Evolutionary conservation across 2,113 vertebrate genomes (phyloP), one percentile per base, ranked within the genome.

Genomic region (Cheirogaleus medius): DNA sequence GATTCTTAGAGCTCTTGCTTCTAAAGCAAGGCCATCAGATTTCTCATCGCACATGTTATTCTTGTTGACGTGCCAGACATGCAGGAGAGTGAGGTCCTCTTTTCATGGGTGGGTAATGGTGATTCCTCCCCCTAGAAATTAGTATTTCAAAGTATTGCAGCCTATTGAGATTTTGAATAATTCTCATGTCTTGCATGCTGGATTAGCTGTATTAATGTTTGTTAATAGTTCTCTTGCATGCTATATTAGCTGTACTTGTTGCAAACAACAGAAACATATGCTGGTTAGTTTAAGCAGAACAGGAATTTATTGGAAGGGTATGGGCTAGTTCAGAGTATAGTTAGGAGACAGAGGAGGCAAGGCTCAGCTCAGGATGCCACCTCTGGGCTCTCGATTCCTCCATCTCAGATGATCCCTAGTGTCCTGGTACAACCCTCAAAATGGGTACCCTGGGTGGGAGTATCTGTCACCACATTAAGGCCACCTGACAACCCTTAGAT

Each of bases 21-120:
- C 96, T 90, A 97, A 71, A 93, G 87, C 42, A 37, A 91, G 93
- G 73, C 93, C 91, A 56, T 96, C 95, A 63, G 82, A 83, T 89
- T 86, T 89, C 66, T 87, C 34, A 2, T 49, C 29, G 23, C 29
- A 60, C 60, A 63, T 96, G 66, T 96, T 97, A 68, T 97, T 97
- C 83, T 97, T 97, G 94, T 80, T 60, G 82, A 76, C 0, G 0
- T 66, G 93, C 97, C 89, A 94, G 89, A 34, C 58, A 0, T 20
- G 8, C 39, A 32, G 73, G 42, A 87, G 60, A 90, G 47, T n/a
- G 27, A 84, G 78, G 66, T 82, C 80, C 39, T 69, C 76, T 58
- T 52, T 92, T 73, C 34, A 5, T 42, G 13, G 93, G 68, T 87
- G 89, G 78, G 34, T 42, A 80, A 74, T 68, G 86, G 73, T 10